A percentile compares a stretch with the other conserved stretches of the same genome.
These are phyloP conservation scores for Ephialtes manifestator DNA, from an alignment of 2,888 invertebrate genomes.

Conservation along the genomic window DNA sequence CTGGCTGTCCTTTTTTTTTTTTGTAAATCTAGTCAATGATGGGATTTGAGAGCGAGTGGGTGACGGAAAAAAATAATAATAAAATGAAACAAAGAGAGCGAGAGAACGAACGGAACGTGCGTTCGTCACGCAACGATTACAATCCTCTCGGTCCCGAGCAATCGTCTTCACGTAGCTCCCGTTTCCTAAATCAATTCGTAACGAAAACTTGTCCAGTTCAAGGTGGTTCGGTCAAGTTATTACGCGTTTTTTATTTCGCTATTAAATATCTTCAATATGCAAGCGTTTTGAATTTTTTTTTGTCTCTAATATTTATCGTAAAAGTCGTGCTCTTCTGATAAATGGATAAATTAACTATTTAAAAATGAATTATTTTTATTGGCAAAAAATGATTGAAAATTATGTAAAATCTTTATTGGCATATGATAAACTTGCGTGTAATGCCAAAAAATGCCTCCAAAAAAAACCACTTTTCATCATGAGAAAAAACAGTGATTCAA, in stretches of 20 bases:
- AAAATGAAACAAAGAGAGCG: conserved; percentile 15
- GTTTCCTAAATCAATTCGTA: conserved; percentile 10
- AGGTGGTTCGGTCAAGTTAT: conserved; percentile 1
- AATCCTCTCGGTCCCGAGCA: conserved; percentile 33
- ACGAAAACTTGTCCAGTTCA: background rate
- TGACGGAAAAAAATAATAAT: conserved; percentile 24
- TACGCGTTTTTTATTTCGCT: background rate
- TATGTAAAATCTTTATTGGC: no score
- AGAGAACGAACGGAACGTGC: conserved; percentile 31
- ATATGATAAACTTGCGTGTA: no score
- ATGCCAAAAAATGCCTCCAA: no score
- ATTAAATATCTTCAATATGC: background rate
- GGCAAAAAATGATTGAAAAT: no score
- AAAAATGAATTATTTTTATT: no score
- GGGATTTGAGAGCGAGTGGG: conserved; percentile 23
- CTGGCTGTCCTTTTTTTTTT: conserved; percentile 81
- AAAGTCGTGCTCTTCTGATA: no score
- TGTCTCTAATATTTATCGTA: no score
- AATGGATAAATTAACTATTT: no score
- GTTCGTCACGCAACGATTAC: conserved; percentile 5
- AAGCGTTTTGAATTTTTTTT: background rate
- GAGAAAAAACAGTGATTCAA: no score
- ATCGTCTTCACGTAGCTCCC: conserved; percentile 54
- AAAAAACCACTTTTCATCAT: no score
- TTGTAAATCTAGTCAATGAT: conserved; percentile 51